Evolutionary conservation across 1,140 invertebrate genomes (phyloP), one percentile per base, ranked within the genome.

Genomic region (Notospermus geniculatus): DNA sequence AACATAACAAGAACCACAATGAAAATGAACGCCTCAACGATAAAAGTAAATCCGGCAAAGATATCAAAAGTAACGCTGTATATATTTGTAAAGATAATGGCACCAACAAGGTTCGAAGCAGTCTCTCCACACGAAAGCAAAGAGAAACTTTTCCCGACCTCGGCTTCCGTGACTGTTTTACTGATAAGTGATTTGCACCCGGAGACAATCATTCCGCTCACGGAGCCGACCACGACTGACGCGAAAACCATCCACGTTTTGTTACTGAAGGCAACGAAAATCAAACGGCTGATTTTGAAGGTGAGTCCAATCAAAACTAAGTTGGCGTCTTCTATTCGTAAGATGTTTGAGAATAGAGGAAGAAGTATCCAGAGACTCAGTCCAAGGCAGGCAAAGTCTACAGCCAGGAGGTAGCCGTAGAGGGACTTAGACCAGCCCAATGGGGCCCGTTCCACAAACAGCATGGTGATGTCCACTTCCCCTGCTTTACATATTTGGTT

Each of bases 331-430:
- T 69, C 41, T 5, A 74, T 23, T 15, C 70, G 61, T 1, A 75
- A 54, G 17, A 70, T 25, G 19, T 63, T 62, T 28, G 76, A 72
- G 43, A 80, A 58, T 13, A 79, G 41, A 0, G 79, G 79, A 17
- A 78, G 68, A 9, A 80, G 43, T 11, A 80, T 54, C 17, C 78
- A 59, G 4, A 78, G 61, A 60, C 68, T 72, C 0, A 75, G 23
- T 5, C 78, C 79, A 69, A 79, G 73, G 4, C 68, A 67, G 0
- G 73, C 73, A 62, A 79, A 80, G 59, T 80, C 77, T 5, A 75
- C 62, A n/a, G 79, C 78, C 50, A 80, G 43, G 1, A 79, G 64
- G 60, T 80, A 81, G 0, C 78, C 78, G 62, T 81, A 81, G 67
- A 72, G 62, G 2, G 77, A 75, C 53, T 72, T 69, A 7, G 67